Conservation (phyloP, 2,888 invertebrate genomes). For the Stegophylla sp. region DNA sequence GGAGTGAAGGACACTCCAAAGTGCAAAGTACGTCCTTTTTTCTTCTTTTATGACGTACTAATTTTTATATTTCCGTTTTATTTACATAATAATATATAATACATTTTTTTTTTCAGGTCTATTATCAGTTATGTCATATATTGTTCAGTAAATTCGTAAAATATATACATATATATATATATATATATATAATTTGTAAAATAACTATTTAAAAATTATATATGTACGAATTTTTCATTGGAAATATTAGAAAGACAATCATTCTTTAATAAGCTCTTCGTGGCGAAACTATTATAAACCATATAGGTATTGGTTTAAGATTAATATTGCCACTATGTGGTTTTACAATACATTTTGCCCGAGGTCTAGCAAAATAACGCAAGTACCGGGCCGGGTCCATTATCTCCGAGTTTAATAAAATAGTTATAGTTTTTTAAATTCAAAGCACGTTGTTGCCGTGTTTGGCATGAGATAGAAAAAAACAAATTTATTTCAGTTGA, state of each 20-base stretch:
- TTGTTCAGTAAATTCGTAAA: not conserved
- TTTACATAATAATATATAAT: too few species aligned
- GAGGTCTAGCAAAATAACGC: slow-evolving; percentile 1
- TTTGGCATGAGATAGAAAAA: slow-evolving; percentile 4
- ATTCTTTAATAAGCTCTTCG: not conserved
- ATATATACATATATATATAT: too few species aligned
- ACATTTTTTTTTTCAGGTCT: too few species aligned
- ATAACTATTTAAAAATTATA: too few species aligned
- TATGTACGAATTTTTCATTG: too few species aligned
- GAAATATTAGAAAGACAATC: not conserved
- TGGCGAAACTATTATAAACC: not conserved
- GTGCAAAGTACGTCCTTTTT: too few species aligned
- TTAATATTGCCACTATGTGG: not conserved
- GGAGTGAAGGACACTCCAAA: too few species aligned
- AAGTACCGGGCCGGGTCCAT: not conserved
- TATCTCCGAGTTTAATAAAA: slow-evolving; percentile 20
- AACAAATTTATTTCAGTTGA: slow-evolving; percentile 15
- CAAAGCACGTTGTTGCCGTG: slow-evolving; percentile 8
- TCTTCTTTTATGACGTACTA: too few species aligned
- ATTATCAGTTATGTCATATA: too few species aligned
- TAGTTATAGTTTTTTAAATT: not conserved
- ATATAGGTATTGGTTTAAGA: slow-evolving; percentile 2
- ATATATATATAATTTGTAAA: too few species aligned
- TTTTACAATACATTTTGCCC: not conserved
- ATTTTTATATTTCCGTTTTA: too few species aligned